Base-by-base conservation (phyloP, 2,113 vertebrate genomes). In the Mesembrinibis cayennensis region DNA sequence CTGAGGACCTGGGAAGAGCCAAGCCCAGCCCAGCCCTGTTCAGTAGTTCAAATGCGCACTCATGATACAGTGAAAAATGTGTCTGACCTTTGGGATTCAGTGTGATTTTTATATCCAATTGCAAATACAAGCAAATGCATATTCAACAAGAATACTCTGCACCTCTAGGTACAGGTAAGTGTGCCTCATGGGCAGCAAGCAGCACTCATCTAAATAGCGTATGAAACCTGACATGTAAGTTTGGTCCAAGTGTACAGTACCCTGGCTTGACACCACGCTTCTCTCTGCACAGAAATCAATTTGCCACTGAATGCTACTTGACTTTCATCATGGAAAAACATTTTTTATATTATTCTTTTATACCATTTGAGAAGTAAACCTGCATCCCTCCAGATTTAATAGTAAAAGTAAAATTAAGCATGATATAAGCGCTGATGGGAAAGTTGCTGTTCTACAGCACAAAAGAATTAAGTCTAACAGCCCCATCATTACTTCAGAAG, bases 341-440 rank as follows among this genome's bases (percentile, higher is more conserved):
- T 55, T 44, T 87, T 65, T 93, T 70, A 40, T 80, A 74, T 95
- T 93, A 91, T 88, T 70, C 34, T 93, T 97, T 96, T 84, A 87
- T 93, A 40, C 9, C 14, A 50, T 96, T 96, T 95, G 58, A 93
- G 52, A 87, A 88, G 77, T 63, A 96, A 97, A 74, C 13, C 34
- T 86, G 19, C 32, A 59, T 11, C 70, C 19, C 20, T 91, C 38
- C 55, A 38, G 58, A 79, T 87, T 92, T 95, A 83, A 52, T 52
- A 93, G 80, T 61, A 56, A 65, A 82, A 89, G 53, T 59, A 87
- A 79, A 93, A 94, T 95, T 94, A 96, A 95, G 34, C 38, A 91
- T 55, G 32, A 7, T 65, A 9, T 67, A 73, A 92, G n/a, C 76
- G 32, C 42, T 77, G 89, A 65, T 95, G 93, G 67, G 66, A 69